Evolutionary conservation across 2,113 vertebrate species (phyloP).

Genomic region (Sturnus vulgaris): DNA sequence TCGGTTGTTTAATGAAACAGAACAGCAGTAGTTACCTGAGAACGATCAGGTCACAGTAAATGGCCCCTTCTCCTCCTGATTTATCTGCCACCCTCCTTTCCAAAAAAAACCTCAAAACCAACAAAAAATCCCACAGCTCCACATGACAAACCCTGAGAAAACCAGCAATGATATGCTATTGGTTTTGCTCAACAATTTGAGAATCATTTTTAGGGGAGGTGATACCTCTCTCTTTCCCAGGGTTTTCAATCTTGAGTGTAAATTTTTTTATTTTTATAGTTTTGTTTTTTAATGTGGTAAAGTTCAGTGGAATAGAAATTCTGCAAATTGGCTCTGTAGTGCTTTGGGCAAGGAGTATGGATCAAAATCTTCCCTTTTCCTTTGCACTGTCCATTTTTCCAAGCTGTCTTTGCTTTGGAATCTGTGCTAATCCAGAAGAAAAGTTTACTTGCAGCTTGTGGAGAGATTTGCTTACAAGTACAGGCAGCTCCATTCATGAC

Average conservation of each 20-base stretch:
- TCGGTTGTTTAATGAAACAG: not conserved
- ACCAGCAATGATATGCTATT: not conserved
- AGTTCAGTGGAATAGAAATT: slow-evolving; percentile 10
- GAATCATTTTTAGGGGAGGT: not conserved
- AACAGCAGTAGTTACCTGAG: not conserved
- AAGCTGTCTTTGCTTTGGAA: slow-evolving; percentile 56
- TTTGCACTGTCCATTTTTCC: slow-evolving; percentile 37
- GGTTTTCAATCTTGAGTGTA: not conserved
- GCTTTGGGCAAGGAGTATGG: slow-evolving; percentile 24
- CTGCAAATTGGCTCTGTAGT: not conserved
- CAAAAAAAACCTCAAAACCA: not conserved
- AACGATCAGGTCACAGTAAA: not conserved
- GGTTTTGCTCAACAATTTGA: not conserved
- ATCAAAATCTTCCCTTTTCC: slow-evolving; percentile 19
- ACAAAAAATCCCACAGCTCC: not conserved
- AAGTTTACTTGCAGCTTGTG: slow-evolving; percentile 5
- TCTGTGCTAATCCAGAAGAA: slow-evolving; percentile 25
- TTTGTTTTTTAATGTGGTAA: not conserved
- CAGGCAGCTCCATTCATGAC: not conserved
- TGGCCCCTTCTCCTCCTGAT: not conserved
- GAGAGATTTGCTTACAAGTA: not conserved
- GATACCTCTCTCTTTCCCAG: not conserved
- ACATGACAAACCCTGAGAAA: not conserved
- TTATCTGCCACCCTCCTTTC: not conserved
- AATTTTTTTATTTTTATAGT: not conserved